Evolutionary conservation across 2,113 vertebrate genomes (phyloP), one percentile per base, ranked within the genome.

Genomic region (Tachycineta bicolor): DNA sequence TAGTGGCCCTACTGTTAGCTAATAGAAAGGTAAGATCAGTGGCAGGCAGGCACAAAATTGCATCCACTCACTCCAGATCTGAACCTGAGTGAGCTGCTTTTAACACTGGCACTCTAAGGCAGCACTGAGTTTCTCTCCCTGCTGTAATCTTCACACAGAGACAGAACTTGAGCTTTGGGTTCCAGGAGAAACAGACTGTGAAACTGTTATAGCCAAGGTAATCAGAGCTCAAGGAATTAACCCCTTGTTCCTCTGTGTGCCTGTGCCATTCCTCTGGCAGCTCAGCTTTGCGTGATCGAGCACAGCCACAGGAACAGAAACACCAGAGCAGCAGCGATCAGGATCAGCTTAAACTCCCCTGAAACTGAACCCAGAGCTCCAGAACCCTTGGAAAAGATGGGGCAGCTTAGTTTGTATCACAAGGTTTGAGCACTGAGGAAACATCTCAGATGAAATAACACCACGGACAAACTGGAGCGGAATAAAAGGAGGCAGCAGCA

Each of bases 401-500:
- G 68, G 63, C 63, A 73, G 53, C 22, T 85, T 5, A 3, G 17
- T n/a, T 60, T 55, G 77, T 3, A 60, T 31, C n/a, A 39, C 10
- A 13, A 49, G 44, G 50, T 47, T 1, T 25, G 67, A 65, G 46
- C 2, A 5, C 31, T 50, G 65, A 62, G 49, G n/a, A 81, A 94
- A 53, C 21, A 89, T 4, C 26, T 60, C 39, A 11, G 56, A 49
- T n/a, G 34, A 56, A 52, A 47, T 39, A 28, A 43, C 1, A 0
- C 2, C 47, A 4, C 1, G 21, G 13, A 64, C 69, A 82, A 95
- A 95, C 56, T 95, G 84, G 74, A 87, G 87, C 41, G 3, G 95
- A 91, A 96, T 79, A 75, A 95, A 87, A 85, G 70, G 82, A 29
- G 56, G 64, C 68, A 46, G 67, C 74, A 62, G 74, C 77, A 60